Evolutionary conservation across 2,113 vertebrate species (phyloP).

Genomic region (Microtus ochrogaster): DNA sequence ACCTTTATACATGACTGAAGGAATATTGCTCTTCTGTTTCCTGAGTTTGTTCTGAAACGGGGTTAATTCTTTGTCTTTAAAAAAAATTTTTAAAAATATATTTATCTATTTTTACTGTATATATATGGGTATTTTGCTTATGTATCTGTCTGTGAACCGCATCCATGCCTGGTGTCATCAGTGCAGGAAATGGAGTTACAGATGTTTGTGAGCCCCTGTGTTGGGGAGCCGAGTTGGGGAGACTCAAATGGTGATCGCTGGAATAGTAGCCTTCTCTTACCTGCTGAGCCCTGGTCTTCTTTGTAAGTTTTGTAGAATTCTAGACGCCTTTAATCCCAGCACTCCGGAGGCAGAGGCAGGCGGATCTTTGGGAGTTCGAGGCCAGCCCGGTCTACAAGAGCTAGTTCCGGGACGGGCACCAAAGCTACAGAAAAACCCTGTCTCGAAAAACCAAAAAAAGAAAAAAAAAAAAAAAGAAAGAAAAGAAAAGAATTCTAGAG

Average conservation of each 20-base stretch:
- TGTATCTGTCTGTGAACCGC: background rate
- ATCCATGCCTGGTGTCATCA: background rate
- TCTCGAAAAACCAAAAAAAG: no score
- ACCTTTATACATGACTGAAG: background rate
- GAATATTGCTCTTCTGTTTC: background rate
- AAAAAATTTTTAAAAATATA: background rate
- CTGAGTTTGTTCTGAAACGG: background rate
- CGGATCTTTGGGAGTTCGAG: no score
- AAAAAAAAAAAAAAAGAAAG: no score
- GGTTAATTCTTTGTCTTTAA: background rate
- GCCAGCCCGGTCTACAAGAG: no score
- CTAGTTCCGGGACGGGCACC: no score
- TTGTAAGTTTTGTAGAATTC: background rate
- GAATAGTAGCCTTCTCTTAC: background rate
- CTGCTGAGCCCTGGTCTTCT: background rate
- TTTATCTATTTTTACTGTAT: background rate
- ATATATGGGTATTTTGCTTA: background rate
- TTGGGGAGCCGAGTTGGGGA: background rate
- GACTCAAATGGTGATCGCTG: background rate
- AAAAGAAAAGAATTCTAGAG: background rate
- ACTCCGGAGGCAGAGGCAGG: no score
- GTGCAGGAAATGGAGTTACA: background rate
- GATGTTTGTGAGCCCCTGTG: background rate
- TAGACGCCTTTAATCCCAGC: background rate
- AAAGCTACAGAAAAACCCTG: no score